These are phyloP conservation scores for mouse (Mus musculus) DNA, from an alignment of 2,113 vertebrate species.

Conservation along the genomic window DNA sequence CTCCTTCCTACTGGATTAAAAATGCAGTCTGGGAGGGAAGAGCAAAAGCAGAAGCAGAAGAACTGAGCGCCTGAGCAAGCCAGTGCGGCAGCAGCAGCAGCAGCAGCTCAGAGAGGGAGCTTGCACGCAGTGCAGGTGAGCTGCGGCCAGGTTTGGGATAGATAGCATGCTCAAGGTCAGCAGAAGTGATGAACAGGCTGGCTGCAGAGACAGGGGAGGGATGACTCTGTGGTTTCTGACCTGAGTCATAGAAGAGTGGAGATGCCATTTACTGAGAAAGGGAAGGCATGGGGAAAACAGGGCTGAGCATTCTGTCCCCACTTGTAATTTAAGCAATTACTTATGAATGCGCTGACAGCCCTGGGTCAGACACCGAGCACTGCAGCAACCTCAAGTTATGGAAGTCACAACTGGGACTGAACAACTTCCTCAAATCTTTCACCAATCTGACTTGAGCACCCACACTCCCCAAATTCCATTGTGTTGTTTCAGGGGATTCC, in stretches of 20 bases:
- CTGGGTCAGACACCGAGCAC: neutral
- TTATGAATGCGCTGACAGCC: neutral
- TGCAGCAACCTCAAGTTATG: neutral
- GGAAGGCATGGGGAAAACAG: neutral
- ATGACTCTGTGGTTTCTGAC: neutral
- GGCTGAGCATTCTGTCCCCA: neutral
- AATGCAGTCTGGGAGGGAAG: neutral
- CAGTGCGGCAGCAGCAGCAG: neutral
- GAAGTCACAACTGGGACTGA: neutral
- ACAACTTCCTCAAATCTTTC: neutral
- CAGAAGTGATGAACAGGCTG: neutral
- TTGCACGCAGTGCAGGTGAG: neutral
- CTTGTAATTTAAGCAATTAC: neutral
- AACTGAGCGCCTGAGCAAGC: neutral
- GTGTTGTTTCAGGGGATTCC: neutral
- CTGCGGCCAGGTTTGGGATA: neutral
- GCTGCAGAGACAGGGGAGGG: neutral
- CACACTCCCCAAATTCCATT: neutral
- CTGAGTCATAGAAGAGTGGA: neutral
- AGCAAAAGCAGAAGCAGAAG: neutral
- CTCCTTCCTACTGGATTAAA: conserved; percentile 35
- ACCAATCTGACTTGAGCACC: neutral
- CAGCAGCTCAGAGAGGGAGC: neutral
- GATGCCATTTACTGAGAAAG: neutral
- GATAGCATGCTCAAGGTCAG: neutral